Percentiles rank a stretch among this genome's conserved stretches.
These are phyloP conservation scores for Microtus richardsoni DNA, from an alignment of 2,113 vertebrate genomes.

Conservation along the genomic window DNA sequence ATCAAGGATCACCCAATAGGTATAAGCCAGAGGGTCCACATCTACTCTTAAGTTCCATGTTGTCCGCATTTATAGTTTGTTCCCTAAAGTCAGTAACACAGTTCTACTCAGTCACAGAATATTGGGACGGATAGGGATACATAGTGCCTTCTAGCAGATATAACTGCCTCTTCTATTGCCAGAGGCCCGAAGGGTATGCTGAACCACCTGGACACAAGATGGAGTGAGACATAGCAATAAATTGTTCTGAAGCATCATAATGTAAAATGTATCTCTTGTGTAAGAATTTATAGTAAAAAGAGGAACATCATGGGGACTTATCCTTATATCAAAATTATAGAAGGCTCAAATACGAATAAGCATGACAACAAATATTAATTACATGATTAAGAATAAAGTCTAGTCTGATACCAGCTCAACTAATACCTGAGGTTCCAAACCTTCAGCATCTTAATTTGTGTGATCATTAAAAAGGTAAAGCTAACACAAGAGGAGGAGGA, in stretches of 20 bases:
- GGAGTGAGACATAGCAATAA: neutral
- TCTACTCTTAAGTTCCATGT: neutral
- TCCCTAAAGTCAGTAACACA: neutral
- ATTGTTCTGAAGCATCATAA: neutral
- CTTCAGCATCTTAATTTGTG: neutral
- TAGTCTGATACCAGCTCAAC: neutral
- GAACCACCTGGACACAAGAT: neutral
- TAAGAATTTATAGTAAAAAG: conserved; percentile 37
- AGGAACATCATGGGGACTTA: neutral
- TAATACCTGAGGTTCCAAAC: neutral
- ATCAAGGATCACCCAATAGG: neutral
- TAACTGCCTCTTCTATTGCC: neutral
- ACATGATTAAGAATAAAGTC: neutral
- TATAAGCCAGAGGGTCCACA: neutral
- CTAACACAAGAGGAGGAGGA: neutral
- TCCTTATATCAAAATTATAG: neutral
- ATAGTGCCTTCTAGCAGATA: neutral
- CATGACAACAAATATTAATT: too few relatives aligned
- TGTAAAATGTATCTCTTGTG: neutral
- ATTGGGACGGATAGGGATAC: too few relatives aligned
- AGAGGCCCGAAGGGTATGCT: neutral
- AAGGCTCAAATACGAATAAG: neutral
- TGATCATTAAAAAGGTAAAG: neutral
- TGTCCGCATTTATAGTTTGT: neutral
- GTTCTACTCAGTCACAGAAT: neutral